These are phyloP conservation scores for Siniperca chuatsi DNA, from an alignment of 2,113 vertebrate genomes.

Conservation along the genomic window DNA sequence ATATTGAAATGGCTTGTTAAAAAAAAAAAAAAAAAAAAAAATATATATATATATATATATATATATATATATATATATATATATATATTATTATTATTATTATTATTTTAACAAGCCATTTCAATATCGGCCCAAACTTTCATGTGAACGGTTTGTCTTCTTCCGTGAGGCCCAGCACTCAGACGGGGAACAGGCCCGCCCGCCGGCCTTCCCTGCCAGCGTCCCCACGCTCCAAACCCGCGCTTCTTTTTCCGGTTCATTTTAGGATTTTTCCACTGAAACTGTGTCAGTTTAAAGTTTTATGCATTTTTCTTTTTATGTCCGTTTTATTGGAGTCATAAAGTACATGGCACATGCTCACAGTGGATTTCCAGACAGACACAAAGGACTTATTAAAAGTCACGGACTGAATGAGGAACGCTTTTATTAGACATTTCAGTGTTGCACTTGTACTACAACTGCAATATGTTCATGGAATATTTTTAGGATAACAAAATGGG, in stretches of 20 bases:
- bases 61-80: not conserved
- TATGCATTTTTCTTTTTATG: not conserved
- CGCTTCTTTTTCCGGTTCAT: not conserved
- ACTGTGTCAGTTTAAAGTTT: not conserved
- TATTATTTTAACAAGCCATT: no score
- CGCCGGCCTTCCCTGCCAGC: no score
- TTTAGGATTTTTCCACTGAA: not conserved
- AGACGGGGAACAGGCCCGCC: no score
- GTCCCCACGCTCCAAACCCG: not conserved
- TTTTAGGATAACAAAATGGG: not conserved
- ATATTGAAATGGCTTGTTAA: no score
- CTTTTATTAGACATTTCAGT: not conserved
- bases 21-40: no score
- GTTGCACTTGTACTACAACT: not conserved
- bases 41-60: not conserved
- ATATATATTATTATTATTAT: not conserved
- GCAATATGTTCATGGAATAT: not conserved
- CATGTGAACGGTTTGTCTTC: no score
- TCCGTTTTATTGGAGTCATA: not conserved
- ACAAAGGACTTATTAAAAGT: not conserved
- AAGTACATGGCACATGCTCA: not conserved
- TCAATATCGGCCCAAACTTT: not conserved
- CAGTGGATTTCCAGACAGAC: not conserved
- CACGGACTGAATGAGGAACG: not conserved
- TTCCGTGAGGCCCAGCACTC: no score